Evolutionary conservation across 2,888 invertebrate species (phyloP).

Genomic region (Ypsolopha scabrella): DNA sequence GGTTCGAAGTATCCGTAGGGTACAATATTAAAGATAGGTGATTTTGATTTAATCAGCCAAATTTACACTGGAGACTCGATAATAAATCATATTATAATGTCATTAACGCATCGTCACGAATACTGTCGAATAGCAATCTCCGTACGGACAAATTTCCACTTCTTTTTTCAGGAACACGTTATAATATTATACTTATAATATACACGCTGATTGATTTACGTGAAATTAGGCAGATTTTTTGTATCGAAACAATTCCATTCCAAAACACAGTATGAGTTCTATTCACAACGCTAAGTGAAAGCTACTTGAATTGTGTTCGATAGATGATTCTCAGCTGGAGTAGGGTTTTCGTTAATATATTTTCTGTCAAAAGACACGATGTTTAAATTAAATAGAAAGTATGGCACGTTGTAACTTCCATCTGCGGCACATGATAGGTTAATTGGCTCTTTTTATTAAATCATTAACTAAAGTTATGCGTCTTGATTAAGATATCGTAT

Average conservation of each 20-base stretch:
- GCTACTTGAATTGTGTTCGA: neutral
- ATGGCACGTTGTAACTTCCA: slow-evolving; percentile 7
- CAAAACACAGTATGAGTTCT: neutral
- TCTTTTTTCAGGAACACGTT: no score
- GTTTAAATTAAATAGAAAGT: slow-evolving; percentile 21
- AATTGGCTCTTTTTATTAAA: slow-evolving; percentile 23
- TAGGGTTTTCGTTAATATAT: neutral
- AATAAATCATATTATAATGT: no score
- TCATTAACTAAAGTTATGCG: slow-evolving; percentile 15
- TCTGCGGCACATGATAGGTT: slow-evolving; percentile 16
- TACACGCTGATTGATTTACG: slow-evolving; percentile 10
- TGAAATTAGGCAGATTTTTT: neutral
- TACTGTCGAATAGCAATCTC: no score
- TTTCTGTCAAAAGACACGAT: slow-evolving; percentile 3
- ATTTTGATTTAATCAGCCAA: no score
- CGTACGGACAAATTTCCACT: no score
- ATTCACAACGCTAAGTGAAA: neutral
- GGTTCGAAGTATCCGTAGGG: no score
- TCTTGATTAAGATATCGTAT: slow-evolving; percentile 5
- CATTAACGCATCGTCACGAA: no score
- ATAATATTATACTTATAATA: no score
- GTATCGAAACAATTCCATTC: neutral
- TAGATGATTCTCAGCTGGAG: neutral
- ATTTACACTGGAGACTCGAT: no score
- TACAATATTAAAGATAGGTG: no score